Base-by-base conservation (phyloP, 2,888 invertebrate species). In the Lithophane leautieri region DNA sequence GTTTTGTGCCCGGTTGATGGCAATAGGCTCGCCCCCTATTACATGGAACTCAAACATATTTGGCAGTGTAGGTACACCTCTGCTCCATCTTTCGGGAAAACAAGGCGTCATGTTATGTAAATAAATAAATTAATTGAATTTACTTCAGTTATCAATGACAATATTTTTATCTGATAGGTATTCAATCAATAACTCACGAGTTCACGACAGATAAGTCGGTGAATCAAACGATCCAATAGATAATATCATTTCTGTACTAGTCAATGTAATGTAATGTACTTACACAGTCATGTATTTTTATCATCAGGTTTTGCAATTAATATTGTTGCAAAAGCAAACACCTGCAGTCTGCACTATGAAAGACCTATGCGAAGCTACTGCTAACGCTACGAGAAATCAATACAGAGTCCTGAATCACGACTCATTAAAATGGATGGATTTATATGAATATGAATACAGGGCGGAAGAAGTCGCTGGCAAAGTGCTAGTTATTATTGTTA, bases 91-190 rank as follows among this genome's bases (percentile, higher is more conserved):
- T 34, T 34, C 34, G 4, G 34, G 34, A 4, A 34, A 34, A 34
- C 34, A 34, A 34, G 34, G 34, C 34, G 34, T 34, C 3, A 4
- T 34, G 34, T 6, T 34, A 34, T 34, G 34, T 34, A 34, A 34
- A 34, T 34, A 34, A 6, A 34, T 34, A 34, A 34, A 34, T 34
- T 6, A 34, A 34, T 4, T 34, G 34, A 34, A 4, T 34, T 71
- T 44, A 19, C 9, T 34, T 70, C n/a, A 50, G 19, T 54, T 34
- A 34, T 40, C 62, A 75, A 47, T 56, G 1, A 8, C n/a, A 28
- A 4, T 42, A n/a, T 42, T 69, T 52, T 73, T 74, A 75, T 77
- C 42, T n/a, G 1, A 2, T 73, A 34, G 6, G 6, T 73, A 28
- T 52, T 40, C 12, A 40, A 34, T 40, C n/a, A 40, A 34, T 40